Conservation (phyloP, 2,113 vertebrate genomes). For the Beaufortia kweichowensis region DNA sequence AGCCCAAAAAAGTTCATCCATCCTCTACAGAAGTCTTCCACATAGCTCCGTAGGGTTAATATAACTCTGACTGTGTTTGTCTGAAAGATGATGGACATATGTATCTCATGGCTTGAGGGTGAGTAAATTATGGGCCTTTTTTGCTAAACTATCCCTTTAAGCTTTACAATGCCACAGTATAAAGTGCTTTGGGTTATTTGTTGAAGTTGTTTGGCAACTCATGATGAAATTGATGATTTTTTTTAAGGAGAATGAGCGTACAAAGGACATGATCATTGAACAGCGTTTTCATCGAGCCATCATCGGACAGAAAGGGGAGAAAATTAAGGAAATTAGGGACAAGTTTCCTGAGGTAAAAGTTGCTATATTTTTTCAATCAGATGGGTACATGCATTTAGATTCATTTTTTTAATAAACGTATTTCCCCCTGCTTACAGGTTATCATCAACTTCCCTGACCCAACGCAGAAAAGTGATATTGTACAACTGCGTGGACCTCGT, state of each 20-base stretch:
- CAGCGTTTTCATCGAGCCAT: slow-evolving; percentile 98
- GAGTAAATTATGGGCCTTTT: no score
- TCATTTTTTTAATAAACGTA: no score
- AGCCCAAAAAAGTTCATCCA: no score
- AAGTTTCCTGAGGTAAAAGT: slow-evolving; percentile 91
- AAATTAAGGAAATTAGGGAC: slow-evolving; percentile 94
- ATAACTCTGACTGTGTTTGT: no score
- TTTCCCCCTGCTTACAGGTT: slow-evolving; percentile 74
- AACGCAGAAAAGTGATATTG: slow-evolving; percentile 92
- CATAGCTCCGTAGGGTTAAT: no score
- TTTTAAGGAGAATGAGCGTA: slow-evolving; percentile 99
- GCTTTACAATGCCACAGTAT: no score
- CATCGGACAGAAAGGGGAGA: slow-evolving; percentile 98
- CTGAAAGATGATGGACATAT: no score
- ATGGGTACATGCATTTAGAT: background rate
- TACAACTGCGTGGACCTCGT: slow-evolving; percentile 94
- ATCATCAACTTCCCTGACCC: slow-evolving; percentile 99
- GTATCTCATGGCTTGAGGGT: no score
- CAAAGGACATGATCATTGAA: slow-evolving; percentile 98
- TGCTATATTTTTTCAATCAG: background rate
- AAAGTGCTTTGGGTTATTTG: no score
- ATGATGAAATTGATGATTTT: slow-evolving; percentile 22
- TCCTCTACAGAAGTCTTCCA: no score
- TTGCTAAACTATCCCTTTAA: no score
- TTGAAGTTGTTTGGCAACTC: slow-evolving; percentile 18